A percentile compares a stretch with the other conserved stretches of the same genome.
Evolutionary conservation across 1,140 invertebrate species (phyloP).

Genomic region (Probaryconus sp.): DNA sequence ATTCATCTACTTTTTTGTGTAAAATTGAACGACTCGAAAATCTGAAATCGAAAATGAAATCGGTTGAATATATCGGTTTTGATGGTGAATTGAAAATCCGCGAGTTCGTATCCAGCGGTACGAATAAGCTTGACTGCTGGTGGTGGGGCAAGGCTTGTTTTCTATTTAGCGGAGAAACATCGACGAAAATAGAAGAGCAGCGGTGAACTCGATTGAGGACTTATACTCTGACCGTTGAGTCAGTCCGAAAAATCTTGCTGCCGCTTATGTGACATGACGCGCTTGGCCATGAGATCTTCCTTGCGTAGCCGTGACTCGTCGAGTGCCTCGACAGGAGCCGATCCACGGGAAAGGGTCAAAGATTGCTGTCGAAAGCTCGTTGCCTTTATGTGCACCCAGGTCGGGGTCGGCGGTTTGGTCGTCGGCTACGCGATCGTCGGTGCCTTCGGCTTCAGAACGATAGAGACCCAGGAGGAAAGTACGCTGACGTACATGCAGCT

Average conservation of each 20-base stretch:
- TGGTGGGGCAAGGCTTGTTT: background rate
- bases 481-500: slow-evolving; percentile 76
- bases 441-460: slow-evolving; percentile 92
- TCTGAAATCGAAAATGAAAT: too few species aligned
- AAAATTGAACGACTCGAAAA: too few species aligned
- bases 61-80: too few species aligned
- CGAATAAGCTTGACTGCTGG: too few species aligned
- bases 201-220: slow-evolving; percentile 22
- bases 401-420: slow-evolving; percentile 96
- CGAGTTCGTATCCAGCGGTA: too few species aligned
- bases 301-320: slow-evolving; percentile 83
- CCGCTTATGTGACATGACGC: slow-evolving; percentile 56
- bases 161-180: slow-evolving; percentile 14
- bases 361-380: slow-evolving; percentile 90
- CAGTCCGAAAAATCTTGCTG: slow-evolving; percentile 6
- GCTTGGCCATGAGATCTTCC: slow-evolving; percentile 75
- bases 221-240: background rate
- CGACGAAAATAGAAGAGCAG: slow-evolving; percentile 23
- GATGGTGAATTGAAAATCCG: too few species aligned
- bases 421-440: slow-evolving; percentile 97
- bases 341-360: slow-evolving; percentile 85
- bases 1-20: too few species aligned
- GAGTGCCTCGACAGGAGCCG: slow-evolving; percentile 82
- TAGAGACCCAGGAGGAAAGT: slow-evolving; percentile 87
- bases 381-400: slow-evolving; percentile 95